phyloP scores from a whole-genome alignment of 2,797 vertebrate genomes.

The Takifugu ocellatus region DNA sequence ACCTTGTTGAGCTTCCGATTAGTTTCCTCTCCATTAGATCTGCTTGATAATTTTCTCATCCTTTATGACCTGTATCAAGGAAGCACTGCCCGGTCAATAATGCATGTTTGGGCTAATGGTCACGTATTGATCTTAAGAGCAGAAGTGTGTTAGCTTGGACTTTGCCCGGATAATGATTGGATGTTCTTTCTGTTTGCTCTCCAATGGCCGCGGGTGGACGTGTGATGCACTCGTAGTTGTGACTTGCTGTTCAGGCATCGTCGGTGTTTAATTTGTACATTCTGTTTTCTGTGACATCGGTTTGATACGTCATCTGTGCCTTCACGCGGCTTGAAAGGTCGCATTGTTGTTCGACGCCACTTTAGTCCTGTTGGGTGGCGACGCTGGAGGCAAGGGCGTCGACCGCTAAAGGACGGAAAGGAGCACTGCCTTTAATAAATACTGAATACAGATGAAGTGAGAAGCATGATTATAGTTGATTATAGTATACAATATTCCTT shows the following conservation, averaged over 20 bases:
- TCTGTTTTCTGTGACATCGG: too few relatives aligned
- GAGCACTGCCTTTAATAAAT: neutral
- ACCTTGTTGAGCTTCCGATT: slow-evolving; percentile 11
- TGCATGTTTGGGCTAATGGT: neutral
- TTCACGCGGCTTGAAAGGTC: too few relatives aligned
- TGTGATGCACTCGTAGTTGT: too few relatives aligned
- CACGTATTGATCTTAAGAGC: too few relatives aligned
- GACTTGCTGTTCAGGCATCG: too few relatives aligned
- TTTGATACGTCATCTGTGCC: too few relatives aligned
- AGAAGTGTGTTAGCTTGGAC: too few relatives aligned
- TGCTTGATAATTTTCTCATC: slow-evolving; percentile 15
- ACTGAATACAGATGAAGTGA: neutral
- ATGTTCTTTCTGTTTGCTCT: too few relatives aligned
- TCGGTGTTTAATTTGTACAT: too few relatives aligned
- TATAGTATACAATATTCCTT: too few relatives aligned
- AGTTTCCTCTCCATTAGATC: slow-evolving; percentile 26
- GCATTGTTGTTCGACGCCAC: neutral
- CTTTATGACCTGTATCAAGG: slow-evolving; percentile 11
- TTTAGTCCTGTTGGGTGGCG: neutral
- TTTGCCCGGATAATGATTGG: neutral
- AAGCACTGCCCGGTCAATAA: slow-evolving; percentile 2
- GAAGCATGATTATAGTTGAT: too few relatives aligned
- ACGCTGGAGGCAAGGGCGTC: neutral
- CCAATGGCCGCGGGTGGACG: too few relatives aligned
- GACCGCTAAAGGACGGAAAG: neutral